Evolutionary conservation across 2,888 invertebrate species (phyloP).

Genomic region (Argyresthia albistria): DNA sequence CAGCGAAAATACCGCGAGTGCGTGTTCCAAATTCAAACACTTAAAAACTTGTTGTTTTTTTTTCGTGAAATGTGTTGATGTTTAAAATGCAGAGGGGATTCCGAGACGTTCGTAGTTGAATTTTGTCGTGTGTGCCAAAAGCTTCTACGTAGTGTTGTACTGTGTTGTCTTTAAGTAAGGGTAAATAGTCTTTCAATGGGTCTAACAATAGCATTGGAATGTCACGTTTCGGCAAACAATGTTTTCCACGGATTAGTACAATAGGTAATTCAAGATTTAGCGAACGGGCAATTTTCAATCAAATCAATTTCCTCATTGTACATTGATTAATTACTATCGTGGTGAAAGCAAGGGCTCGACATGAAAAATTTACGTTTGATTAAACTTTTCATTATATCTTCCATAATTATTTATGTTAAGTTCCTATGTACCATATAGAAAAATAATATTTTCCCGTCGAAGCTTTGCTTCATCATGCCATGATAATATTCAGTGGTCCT

Average conservation of each 20-base stretch:
- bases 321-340: not conserved
- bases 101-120: slow-evolving; percentile 51
- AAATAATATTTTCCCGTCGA: not conserved
- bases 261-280: not conserved
- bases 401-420: too few species aligned
- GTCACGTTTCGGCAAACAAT: not conserved
- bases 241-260: not conserved
- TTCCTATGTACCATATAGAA: too few species aligned
- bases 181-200: not conserved
- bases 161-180: slow-evolving; percentile 40
- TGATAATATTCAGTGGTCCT: not conserved
- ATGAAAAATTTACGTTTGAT: not conserved
- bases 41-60: not conserved
- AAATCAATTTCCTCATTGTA: not conserved
- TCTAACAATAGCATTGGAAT: not conserved
- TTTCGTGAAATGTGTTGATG: slow-evolving; percentile 9
- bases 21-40: not conserved
- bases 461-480: not conserved
- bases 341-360: not conserved
- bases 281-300: not conserved
- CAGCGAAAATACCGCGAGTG: slow-evolving; percentile 30
- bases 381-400: too few species aligned
- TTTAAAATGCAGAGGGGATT: slow-evolving; percentile 17
- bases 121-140: slow-evolving; percentile 36
- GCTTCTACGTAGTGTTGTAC: slow-evolving; percentile 33